Conservation (phyloP, 2,113 vertebrate species). For the Scomber scombrus region DNA sequence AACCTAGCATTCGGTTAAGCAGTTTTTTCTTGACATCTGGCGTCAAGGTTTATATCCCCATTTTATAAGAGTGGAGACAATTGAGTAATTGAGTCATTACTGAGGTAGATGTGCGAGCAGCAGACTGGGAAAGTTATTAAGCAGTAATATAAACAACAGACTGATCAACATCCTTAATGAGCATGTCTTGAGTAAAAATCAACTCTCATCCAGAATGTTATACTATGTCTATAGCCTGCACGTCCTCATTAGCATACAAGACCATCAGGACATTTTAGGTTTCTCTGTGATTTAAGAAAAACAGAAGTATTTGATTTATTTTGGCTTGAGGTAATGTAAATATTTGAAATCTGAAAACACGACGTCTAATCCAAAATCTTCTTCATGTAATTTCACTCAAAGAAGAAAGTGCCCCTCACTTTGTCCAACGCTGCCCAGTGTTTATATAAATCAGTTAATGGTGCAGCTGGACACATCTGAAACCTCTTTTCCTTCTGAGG, state of each 20-base stretch:
- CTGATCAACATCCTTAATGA: constrained; percentile 62
- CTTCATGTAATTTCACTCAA: background rate
- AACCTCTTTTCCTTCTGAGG: constrained; percentile 23
- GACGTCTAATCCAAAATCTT: constrained; percentile 17
- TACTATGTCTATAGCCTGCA: background rate
- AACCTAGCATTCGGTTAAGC: constrained; percentile 1
- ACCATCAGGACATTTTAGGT: background rate
- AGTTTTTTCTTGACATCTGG: constrained; percentile 39
- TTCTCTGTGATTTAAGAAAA: background rate
- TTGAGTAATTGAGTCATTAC: constrained; percentile 59
- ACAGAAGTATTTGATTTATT: constrained; percentile 3
- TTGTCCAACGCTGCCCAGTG: background rate
- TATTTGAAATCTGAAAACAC: constrained; percentile 3
- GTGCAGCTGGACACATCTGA: constrained; percentile 14
- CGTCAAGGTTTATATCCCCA: constrained; percentile 38
- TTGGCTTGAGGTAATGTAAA: constrained; percentile 14
- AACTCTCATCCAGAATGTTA: constrained; percentile 15
- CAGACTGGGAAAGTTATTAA: constrained; percentile 59
- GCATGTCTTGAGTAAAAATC: constrained; percentile 17
- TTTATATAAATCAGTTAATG: constrained; percentile 36
- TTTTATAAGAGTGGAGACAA: constrained; percentile 58
- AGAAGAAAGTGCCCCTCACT: constrained; percentile 25
- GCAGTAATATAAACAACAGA: constrained; percentile 51
- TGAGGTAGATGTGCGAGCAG: constrained; percentile 38
- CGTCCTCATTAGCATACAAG: constrained; percentile 24